Percentiles rank a stretch among this genome's conserved stretches.
These are phyloP conservation scores for Lasiurus borealis DNA, from an alignment of 2,113 vertebrate species.

Conservation along the genomic window DNA sequence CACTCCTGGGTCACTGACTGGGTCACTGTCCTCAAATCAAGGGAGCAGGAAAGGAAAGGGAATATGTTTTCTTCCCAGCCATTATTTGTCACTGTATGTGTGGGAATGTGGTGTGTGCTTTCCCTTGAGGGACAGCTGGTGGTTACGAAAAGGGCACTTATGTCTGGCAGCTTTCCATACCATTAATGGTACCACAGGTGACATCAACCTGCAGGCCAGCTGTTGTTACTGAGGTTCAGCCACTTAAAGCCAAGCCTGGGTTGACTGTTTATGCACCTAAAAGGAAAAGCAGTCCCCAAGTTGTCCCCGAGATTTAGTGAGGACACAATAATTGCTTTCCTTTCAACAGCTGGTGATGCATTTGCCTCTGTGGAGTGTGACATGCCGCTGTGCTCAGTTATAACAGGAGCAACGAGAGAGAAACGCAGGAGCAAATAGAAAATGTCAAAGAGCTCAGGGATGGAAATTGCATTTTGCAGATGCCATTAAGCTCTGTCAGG, in stretches of 20 bases:
- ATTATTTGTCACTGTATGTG: background rate
- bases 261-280: conserved; percentile 78
- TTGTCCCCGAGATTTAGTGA: conserved; percentile 79
- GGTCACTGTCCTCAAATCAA: background rate
- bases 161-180: conserved; percentile 79
- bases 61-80: background rate
- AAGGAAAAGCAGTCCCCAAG: conserved; percentile 75
- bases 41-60: background rate
- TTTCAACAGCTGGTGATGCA: conserved; percentile 81
- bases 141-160: conserved; percentile 66
- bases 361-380: conserved; percentile 82
- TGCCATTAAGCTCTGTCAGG: conserved; percentile 65
- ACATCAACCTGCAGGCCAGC: conserved; percentile 81
- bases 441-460: conserved; percentile 82
- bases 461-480: conserved; percentile 77
- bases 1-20: background rate
- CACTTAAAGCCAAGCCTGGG: conserved; percentile 74
- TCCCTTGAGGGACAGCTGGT: conserved; percentile 71
- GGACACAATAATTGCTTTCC: conserved; percentile 86
- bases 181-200: conserved; percentile 83
- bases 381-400: conserved; percentile 77
- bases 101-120: background rate
- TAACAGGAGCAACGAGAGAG: conserved; percentile 79
- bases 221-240: conserved; percentile 78
- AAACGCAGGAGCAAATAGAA: conserved; percentile 79